Conservation (phyloP, 2,888 invertebrate species). For the Tipula lateralis region DNA sequence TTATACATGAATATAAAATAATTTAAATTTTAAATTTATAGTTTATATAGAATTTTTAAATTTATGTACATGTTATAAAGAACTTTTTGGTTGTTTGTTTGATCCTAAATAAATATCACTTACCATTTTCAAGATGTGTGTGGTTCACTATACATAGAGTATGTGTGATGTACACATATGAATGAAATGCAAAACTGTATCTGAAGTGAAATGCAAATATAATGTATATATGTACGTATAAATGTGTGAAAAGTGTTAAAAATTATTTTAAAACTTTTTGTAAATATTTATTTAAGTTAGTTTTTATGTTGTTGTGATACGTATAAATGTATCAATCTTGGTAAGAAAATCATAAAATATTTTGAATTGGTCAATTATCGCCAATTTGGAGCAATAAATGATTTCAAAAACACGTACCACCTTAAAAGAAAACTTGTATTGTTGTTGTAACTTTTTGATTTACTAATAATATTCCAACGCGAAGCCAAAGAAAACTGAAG, state of each 20-base stretch:
- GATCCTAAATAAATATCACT: slow-evolving; percentile 24
- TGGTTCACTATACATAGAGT: neutral
- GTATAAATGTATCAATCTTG: too few species aligned
- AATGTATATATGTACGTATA: neutral
- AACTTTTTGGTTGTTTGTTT: neutral
- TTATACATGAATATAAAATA: neutral
- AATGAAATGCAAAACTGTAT: slow-evolving; percentile 15
- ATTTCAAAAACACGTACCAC: too few species aligned
- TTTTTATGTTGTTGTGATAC: too few species aligned
- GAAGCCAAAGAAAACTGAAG: too few species aligned
- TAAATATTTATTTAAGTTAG: neutral
- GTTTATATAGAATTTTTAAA: slow-evolving; percentile 19
- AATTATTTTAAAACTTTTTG: neutral
- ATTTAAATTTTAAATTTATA: slow-evolving; percentile 19
- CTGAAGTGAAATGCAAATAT: slow-evolving; percentile 16
- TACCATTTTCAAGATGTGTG: slow-evolving; percentile 24
- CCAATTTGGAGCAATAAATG: too few species aligned
- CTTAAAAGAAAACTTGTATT: too few species aligned
- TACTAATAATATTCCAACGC: too few species aligned
- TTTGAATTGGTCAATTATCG: too few species aligned
- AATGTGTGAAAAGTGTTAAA: neutral
- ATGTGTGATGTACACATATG: neutral
- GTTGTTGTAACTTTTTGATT: too few species aligned
- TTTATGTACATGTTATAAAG: slow-evolving; percentile 8
- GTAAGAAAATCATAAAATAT: too few species aligned